A percentile compares a stretch with the other conserved stretches of the same genome.
Evolutionary conservation across 2,113 vertebrate genomes (phyloP).

Genomic region (Sapajus apella): DNA sequence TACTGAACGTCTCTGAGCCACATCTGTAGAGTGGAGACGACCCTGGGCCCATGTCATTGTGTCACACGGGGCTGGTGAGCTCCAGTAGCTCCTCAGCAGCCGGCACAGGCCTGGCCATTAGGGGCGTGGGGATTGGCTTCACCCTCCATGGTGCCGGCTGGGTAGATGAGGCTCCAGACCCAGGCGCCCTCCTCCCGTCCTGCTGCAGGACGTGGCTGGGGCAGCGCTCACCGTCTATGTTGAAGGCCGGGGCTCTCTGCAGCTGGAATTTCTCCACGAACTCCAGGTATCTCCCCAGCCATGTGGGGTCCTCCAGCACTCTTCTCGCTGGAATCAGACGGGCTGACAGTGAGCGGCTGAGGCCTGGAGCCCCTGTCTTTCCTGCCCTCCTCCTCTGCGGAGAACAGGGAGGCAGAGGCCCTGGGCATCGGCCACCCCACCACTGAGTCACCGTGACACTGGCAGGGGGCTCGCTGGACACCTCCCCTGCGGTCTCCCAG

Average conservation of each 20-base stretch:
- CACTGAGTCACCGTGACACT: not conserved
- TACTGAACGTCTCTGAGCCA: not conserved
- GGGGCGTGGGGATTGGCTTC: accelerated
- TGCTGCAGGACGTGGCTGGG: accelerated
- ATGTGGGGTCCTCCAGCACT: accelerated
- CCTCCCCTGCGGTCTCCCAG: not conserved
- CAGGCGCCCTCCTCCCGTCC: accelerated
- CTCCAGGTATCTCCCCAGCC: not conserved
- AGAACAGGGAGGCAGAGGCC: too few relatives aligned
- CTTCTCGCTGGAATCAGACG: not conserved
- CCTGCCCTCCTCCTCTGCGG: not conserved
- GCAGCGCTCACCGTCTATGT: not conserved
- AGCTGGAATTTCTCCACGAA: not conserved
- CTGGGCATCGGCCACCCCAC: not conserved
- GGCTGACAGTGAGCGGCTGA: accelerated
- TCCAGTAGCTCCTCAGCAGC: accelerated
- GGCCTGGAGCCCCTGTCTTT: accelerated
- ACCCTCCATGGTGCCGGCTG: accelerated
- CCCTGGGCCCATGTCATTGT: accelerated
- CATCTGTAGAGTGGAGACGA: accelerated
- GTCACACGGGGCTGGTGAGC: not conserved
- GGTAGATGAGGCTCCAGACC: not conserved
- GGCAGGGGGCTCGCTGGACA: too few relatives aligned
- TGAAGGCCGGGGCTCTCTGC: not conserved
- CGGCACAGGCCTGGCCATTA: accelerated